A percentile compares a stretch with the other conserved stretches of the same genome.
These are phyloP conservation scores for Vombatus ursinus DNA, from an alignment of 2,113 vertebrate genomes.

Conservation along the genomic window DNA sequence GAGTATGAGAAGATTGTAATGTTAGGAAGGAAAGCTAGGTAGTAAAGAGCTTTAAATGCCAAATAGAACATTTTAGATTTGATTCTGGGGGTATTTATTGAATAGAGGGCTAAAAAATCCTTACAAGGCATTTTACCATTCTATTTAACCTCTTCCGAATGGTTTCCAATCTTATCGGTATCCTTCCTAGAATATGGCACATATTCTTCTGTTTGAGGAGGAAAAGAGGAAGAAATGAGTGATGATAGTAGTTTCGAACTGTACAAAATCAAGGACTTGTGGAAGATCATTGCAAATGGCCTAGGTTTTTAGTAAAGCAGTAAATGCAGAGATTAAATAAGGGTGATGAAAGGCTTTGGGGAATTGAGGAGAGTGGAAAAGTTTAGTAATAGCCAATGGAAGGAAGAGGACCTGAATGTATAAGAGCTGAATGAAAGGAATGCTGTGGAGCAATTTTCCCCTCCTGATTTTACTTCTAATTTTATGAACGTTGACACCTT, in stretches of 20 bases:
- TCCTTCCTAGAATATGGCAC: neutral
- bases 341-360: neutral
- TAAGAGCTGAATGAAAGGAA: neutral
- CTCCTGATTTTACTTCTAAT: neutral
- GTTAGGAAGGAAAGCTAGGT: neutral
- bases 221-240: neutral
- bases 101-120: neutral
- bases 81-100: neutral
- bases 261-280: neutral
- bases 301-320: neutral
- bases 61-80: neutral
- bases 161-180: neutral
- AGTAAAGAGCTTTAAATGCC: neutral
- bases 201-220: no score
- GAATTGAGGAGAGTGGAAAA: neutral
- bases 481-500: neutral
- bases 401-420: neutral
- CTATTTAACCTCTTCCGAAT: neutral
- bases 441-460: neutral
- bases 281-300: neutral
- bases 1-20: neutral
- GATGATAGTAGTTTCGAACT: neutral
- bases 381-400: neutral
- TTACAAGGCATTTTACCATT: neutral
- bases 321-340: neutral